These are phyloP conservation scores for Hemiscyllium ocellatum DNA, from an alignment of 2,113 vertebrate species.

Conservation along the genomic window DNA sequence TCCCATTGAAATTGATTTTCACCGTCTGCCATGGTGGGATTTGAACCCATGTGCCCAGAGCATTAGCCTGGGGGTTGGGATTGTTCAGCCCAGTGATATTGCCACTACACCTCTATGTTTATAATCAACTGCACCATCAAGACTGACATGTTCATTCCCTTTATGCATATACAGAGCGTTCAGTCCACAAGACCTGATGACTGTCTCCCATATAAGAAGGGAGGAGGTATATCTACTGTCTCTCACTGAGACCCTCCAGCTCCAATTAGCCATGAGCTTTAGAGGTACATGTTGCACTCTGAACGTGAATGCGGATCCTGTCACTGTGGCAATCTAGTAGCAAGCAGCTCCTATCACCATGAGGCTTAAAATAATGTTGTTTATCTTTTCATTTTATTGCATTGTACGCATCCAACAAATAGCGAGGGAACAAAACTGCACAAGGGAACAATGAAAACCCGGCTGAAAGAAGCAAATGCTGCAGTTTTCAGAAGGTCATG, in stretches of 20 bases:
- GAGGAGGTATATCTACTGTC: not conserved
- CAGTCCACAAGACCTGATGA: not conserved
- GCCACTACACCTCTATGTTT: not conserved
- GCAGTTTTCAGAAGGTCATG: not conserved
- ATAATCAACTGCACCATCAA: not conserved
- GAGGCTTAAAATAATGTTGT: not conserved
- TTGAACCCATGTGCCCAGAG: no score
- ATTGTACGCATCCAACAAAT: not conserved
- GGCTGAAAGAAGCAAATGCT: not conserved
- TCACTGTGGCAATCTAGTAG: not conserved
- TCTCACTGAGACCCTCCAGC: not conserved
- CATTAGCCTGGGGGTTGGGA: no score
- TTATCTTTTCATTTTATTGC: not conserved
- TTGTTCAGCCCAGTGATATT: no score
- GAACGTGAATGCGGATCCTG: not conserved
- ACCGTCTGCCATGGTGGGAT: no score
- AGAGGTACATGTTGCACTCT: not conserved
- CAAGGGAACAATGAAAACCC: not conserved
- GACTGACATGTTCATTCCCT: no score
- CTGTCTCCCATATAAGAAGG: not conserved
- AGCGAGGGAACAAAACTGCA: no score
- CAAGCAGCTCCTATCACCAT: not conserved
- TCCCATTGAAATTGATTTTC: no score
- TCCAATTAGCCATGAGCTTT: not conserved
- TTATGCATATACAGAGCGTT: not conserved